Percentiles rank a stretch among this genome's conserved stretches.
phyloP scores from a whole-genome alignment of 2,888 invertebrate species.

The Lithosia quadra region DNA sequence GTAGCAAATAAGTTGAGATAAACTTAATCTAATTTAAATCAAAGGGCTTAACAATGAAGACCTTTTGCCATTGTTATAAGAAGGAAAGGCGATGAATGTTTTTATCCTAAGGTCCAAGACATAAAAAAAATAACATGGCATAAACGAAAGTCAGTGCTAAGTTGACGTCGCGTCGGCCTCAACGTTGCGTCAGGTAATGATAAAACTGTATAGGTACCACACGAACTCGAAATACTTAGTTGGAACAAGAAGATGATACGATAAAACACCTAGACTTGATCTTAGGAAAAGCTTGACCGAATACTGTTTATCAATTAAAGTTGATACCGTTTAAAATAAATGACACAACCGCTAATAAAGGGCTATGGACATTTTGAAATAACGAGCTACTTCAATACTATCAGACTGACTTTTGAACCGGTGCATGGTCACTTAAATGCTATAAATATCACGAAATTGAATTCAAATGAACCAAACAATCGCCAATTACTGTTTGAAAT shows the following conservation, averaged over 20 bases:
- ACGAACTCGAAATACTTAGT: too few species aligned
- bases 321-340: slow-evolving; percentile 5
- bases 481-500: slow-evolving; percentile 72
- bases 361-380: slow-evolving; percentile 38
- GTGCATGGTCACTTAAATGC: slow-evolving; percentile 51
- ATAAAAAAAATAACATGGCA: too few species aligned
- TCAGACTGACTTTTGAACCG: slow-evolving; percentile 54
- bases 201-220: too few species aligned
- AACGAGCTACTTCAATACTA: slow-evolving; percentile 44
- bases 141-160: too few species aligned
- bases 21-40: too few species aligned
- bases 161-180: too few species aligned
- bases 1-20: background rate
- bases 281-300: background rate
- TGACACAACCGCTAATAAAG: slow-evolving; percentile 24
- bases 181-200: too few species aligned
- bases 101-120: too few species aligned
- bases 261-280: background rate
- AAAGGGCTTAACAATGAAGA: too few species aligned
- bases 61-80: too few species aligned
- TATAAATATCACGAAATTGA: slow-evolving; percentile 67
- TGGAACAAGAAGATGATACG: too few species aligned
- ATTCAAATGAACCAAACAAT: slow-evolving; percentile 70
- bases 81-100: too few species aligned
- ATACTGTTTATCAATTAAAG: background rate